Percentiles rank a stretch among this genome's conserved stretches.
These are phyloP conservation scores for Nebria ingens DNA, from an alignment of 1,140 invertebrate genomes.

Conservation along the genomic window DNA sequence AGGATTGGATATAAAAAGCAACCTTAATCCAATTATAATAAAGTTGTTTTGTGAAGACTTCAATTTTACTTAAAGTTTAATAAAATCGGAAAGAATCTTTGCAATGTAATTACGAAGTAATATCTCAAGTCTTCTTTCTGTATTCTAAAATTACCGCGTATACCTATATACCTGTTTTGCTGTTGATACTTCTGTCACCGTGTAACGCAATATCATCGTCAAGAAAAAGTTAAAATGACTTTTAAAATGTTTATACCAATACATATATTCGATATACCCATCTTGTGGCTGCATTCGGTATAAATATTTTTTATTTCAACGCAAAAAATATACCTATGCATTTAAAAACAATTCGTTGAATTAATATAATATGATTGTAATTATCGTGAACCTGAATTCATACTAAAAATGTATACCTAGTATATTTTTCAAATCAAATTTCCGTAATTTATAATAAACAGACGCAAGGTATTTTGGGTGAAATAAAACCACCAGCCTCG, in stretches of 20 bases:
- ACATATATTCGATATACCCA: no score
- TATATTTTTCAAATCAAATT: no score
- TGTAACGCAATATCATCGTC: not conserved
- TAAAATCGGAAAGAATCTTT: constrained; percentile 6
- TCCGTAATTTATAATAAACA: no score
- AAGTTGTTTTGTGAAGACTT: not conserved
- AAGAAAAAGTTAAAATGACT: constrained; percentile 3
- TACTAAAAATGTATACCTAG: no score
- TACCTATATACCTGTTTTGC: not conserved
- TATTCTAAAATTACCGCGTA: not conserved
- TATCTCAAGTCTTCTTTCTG: constrained; percentile 3
- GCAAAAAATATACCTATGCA: no score
- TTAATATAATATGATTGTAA: no score
- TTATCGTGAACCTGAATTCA: no score
- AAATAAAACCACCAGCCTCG: no score
- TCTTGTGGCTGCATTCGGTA: no score
- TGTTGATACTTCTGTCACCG: not conserved
- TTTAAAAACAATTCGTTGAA: no score
- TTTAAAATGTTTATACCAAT: constrained; percentile 8
- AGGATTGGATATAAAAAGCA: not conserved
- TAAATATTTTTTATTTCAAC: no score
- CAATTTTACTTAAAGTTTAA: constrained; percentile 6
- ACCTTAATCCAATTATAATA: constrained; percentile 1
- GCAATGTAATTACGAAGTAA: constrained; percentile 7
- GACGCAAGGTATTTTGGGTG: no score